Conservation (phyloP, 2,113 vertebrate genomes). For the Antechinus flavipes region DNA sequence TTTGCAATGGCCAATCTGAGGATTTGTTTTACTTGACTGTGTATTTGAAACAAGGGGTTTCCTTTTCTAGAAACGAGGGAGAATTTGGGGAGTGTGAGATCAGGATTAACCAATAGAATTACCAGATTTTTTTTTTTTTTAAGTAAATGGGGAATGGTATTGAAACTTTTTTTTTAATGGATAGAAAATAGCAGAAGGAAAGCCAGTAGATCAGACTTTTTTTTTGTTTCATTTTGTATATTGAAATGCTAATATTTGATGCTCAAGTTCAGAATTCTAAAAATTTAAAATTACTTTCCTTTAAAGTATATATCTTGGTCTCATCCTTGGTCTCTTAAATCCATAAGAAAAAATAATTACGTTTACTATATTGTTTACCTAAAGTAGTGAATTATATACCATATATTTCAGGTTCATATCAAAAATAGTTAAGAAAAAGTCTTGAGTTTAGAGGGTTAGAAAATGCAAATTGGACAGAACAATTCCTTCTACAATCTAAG, state of each 20-base stretch:
- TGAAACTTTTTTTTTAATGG: background rate
- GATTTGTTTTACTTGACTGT: background rate
- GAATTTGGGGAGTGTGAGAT: background rate
- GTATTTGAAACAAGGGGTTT: background rate
- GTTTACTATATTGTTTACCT: background rate
- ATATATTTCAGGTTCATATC: background rate
- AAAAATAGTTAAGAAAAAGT: background rate
- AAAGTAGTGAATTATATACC: background rate
- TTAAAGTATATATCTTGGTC: background rate
- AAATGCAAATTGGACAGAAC: background rate
- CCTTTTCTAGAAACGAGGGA: background rate
- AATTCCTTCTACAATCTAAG: background rate
- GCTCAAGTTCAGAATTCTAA: background rate
- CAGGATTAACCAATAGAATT: background rate
- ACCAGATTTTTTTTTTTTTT: background rate
- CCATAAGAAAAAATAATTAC: background rate
- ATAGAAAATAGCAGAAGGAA: background rate
- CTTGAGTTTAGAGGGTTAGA: background rate
- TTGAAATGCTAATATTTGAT: background rate
- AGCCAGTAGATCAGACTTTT: background rate
- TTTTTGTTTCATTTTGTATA: background rate
- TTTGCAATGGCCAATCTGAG: background rate
- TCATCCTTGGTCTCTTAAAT: background rate
- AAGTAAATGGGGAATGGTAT: background rate
- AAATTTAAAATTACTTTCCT: background rate